Conservation (phyloP, 1,140 invertebrate genomes). For the Eriosoma lanigerum region DNA sequence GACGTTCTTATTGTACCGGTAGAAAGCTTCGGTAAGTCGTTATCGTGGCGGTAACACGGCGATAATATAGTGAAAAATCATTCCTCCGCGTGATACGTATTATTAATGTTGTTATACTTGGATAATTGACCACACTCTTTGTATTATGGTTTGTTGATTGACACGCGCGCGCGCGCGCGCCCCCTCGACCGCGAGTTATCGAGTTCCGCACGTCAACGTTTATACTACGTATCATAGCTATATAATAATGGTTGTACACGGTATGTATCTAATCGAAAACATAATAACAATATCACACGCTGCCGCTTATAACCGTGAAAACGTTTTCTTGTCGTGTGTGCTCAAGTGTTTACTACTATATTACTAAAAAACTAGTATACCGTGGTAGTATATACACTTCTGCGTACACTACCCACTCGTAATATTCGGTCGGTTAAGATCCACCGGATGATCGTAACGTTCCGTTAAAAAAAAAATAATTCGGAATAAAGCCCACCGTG, state of each 20-base stretch:
- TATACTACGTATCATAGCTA: too few species aligned
- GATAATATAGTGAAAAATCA: too few species aligned
- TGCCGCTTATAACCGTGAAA: constrained; percentile 34
- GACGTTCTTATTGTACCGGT: too few species aligned
- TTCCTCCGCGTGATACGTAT: not conserved
- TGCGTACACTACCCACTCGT: not conserved
- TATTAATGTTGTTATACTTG: too few species aligned
- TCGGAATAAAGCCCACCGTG: too few species aligned
- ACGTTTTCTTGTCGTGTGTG: constrained; percentile 4
- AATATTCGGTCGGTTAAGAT: not conserved
- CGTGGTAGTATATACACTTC: too few species aligned
- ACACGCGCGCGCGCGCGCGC: constrained; percentile 1
- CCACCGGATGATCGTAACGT: too few species aligned
- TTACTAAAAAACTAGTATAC: too few species aligned
- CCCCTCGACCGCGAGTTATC: not conserved
- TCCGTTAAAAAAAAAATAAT: too few species aligned
- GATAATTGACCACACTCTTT: constrained; percentile 36
- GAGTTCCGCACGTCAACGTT: constrained; percentile 15
- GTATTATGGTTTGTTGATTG: constrained; percentile 4
- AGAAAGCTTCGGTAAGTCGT: not conserved
- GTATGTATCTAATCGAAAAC: too few species aligned
- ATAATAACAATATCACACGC: constrained; percentile 27
- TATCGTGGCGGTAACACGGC: not conserved
- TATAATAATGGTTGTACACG: too few species aligned
- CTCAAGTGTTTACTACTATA: constrained; percentile 15